A percentile compares a stretch with the other conserved stretches of the same genome.
Conservation (phyloP, 2,797 vertebrate genomes). For the Eulemur albifrons region DNA sequence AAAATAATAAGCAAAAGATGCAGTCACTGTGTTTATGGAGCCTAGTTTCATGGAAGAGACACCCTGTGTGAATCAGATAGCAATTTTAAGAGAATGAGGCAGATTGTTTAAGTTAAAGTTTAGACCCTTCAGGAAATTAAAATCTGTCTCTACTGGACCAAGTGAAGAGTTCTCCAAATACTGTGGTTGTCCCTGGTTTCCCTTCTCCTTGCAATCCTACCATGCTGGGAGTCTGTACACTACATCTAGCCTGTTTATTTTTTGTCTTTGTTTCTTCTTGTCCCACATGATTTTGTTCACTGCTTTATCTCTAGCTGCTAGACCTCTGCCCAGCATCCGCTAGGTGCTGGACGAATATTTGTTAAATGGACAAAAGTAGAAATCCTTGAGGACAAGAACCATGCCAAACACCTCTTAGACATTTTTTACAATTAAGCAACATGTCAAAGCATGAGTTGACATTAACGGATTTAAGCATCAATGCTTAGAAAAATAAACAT, state of each 20-base stretch:
- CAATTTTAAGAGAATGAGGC: neutral
- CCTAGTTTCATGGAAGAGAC: neutral
- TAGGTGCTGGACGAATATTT: neutral
- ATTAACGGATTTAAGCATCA: neutral
- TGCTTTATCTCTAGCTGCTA: neutral
- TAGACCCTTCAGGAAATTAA: neutral
- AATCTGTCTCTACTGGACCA: neutral
- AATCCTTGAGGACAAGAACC: neutral
- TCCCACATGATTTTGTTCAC: neutral
- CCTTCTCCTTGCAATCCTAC: neutral
- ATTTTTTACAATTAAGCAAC: slow-evolving; percentile 1
- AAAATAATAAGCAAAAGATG: neutral
- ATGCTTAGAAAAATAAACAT: slow-evolving; percentile 3
- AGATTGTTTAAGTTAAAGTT: neutral
- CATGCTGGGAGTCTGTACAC: fast-evolving
- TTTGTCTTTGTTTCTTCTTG: neutral
- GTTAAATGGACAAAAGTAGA: neutral
- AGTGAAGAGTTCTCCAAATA: neutral
- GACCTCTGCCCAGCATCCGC: neutral
- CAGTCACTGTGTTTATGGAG: neutral
- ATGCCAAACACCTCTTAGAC: neutral
- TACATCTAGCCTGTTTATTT: neutral
- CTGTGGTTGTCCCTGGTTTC: neutral
- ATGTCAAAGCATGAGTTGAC: slow-evolving; percentile 20
- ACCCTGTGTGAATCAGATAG: neutral